Percentiles rank a stretch among this genome's conserved stretches.
These are phyloP conservation scores for Cepaea nemoralis DNA, from an alignment of 1,140 invertebrate genomes.

Conservation along the genomic window DNA sequence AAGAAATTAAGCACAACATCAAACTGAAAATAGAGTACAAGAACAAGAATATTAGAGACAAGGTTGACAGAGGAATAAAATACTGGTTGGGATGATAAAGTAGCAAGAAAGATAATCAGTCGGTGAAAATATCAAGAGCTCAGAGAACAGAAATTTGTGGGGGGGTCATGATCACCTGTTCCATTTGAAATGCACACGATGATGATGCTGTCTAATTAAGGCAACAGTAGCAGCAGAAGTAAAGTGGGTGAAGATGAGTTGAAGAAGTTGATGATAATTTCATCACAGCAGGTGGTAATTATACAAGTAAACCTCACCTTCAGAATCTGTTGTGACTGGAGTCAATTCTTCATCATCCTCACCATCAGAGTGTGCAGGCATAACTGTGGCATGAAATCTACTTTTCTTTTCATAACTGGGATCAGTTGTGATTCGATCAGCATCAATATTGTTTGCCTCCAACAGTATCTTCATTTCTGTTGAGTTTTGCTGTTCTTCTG, in stretches of 20 bases:
- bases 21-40: no score
- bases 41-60: no score
- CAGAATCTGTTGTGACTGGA: not conserved
- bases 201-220: no score
- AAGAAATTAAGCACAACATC: no score
- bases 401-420: not conserved
- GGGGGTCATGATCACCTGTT: no score
- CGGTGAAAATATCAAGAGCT: no score
- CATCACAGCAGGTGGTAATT: no score
- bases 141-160: no score
- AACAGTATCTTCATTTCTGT: not conserved
- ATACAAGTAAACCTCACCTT: not conserved
- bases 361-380: not conserved
- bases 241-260: not conserved
- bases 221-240: not conserved
- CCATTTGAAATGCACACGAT: no score
- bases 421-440: not conserved
- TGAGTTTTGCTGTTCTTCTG: not conserved
- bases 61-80: no score
- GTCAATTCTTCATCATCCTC: not conserved
- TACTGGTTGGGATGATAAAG: no score
- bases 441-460: not conserved
- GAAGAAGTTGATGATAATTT: not conserved
- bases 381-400: not conserved
- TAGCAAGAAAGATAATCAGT: no score